Evolutionary conservation across 1,140 invertebrate species (phyloP), one percentile per base, ranked within the genome.

Genomic region (Drosophila athabasca): DNA sequence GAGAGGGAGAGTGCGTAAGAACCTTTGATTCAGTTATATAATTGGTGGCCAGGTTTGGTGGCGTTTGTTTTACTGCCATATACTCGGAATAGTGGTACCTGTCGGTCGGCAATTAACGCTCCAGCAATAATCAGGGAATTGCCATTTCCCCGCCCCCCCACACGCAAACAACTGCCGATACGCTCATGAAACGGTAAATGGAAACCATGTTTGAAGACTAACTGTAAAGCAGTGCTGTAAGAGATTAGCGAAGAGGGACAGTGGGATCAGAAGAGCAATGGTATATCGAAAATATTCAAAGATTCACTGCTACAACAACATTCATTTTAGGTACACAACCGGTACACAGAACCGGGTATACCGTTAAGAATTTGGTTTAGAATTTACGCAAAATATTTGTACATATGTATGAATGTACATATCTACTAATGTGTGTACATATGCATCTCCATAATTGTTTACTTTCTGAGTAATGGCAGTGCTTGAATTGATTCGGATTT

Each of bases 21-120:
- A 66, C 70, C 53, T 48, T 66, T 75, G 70, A 75, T 75, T 75
- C 71, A 75, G 71, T 75, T 75, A 75, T 75, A 75, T 75, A 75
- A 75, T 75, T 54, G 43, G 50, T 24, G n/a, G 55, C 11, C 17
- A 19, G 46, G 61, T 24, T 66, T 24, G 46, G 26, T 48, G 46
- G 17, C 13, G 45, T 45, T 31, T 31, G 17, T 48, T 44, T 17
- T 9, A 15, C 9, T 48, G n/a, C 26, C 44, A 13, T 35, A 39
- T 39, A 39, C 11, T 11, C 11, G 11, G 35, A 5, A 13, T 39
- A 13, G 11, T 4, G 35, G 35, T 39, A 64, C 60, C 62, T 65
- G 35, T 48, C 60, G 24, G 35, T 43, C 17, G 60, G 35, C 35
- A 65, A 66, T 66, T 65, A 66, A 44, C 60, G 46, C 31, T 29